These are phyloP conservation scores for Noturus placidus DNA, from an alignment of 2,113 vertebrate species.

Conservation along the genomic window DNA sequence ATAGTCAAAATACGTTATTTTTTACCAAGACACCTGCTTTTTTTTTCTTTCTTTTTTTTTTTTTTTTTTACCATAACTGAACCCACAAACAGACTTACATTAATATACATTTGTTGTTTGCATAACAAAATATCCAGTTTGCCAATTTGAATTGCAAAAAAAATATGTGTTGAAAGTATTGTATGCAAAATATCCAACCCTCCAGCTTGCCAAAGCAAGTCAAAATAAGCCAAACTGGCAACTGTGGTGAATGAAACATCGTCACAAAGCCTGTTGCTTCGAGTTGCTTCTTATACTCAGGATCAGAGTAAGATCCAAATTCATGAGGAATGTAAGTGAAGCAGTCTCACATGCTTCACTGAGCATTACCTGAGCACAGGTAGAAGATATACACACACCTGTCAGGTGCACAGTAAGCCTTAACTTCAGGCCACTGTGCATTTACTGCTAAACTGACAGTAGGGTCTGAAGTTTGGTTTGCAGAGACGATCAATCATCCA, in stretches of 20 bases:
- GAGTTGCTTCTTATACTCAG: neutral
- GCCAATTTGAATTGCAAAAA: conserved; percentile 1
- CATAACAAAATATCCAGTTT: neutral
- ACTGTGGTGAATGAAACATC: neutral
- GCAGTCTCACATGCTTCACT: neutral
- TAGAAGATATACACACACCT: conserved; percentile 10
- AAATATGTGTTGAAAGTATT: neutral
- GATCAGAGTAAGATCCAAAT: neutral
- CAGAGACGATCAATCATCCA: conserved; percentile 9
- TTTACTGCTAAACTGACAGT: neutral
- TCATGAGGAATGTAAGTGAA: neutral
- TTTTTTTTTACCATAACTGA: neutral
- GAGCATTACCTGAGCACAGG: conserved; percentile 8
- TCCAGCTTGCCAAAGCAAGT: neutral
- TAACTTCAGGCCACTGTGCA: neutral
- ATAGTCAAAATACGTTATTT: neutral
- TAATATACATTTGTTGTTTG: conserved; percentile 7
- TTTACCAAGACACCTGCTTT: neutral
- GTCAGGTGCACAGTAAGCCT: conserved; percentile 4
- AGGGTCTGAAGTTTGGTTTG: neutral
- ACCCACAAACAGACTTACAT: neutral
- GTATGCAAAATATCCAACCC: neutral
- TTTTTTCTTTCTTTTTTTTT: neutral
- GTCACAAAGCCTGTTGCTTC: neutral
- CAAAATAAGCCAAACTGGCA: neutral